phyloP scores from a whole-genome alignment of 2,113 vertebrate species.

The Pseudorasbora parva region DNA sequence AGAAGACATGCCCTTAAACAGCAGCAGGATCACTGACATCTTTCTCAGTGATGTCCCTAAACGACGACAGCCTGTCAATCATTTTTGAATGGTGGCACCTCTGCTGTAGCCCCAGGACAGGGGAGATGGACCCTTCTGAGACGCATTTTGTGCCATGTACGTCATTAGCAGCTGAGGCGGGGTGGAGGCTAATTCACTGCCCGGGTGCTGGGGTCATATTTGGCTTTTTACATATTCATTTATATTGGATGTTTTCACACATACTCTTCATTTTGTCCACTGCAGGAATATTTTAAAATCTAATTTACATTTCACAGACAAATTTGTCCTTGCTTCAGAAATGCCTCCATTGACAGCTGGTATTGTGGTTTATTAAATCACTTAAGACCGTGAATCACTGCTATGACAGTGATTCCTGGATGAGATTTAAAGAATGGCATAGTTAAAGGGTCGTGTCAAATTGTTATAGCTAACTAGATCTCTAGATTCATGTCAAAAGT shows the following conservation, averaged over 20 bases:
- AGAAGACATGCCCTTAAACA: conserved; percentile 36
- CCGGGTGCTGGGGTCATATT: neutral
- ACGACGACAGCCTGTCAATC: conserved; percentile 47
- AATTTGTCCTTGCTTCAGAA: neutral
- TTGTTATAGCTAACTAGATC: neutral
- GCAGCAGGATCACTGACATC: conserved; percentile 26
- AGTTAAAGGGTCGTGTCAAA: neutral
- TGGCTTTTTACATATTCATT: conserved; percentile 22
- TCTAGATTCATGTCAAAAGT: neutral
- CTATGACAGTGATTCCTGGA: too few species aligned
- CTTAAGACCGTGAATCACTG: neutral
- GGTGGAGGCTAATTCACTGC: neutral
- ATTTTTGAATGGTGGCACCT: neutral
- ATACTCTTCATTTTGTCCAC: neutral
- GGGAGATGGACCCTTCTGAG: neutral
- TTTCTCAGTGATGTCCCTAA: conserved; percentile 31
- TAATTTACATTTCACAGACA: neutral
- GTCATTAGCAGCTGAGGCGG: neutral
- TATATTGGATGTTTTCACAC: conserved; percentile 3
- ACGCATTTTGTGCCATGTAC: neutral
- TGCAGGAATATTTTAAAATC: neutral
- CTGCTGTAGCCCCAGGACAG: neutral
- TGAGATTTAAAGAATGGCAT: neutral
- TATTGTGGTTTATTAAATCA: neutral
- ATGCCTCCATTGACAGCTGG: neutral